Conservation (phyloP, 2,113 vertebrate species). For the Thryonomys swinderianus region DNA sequence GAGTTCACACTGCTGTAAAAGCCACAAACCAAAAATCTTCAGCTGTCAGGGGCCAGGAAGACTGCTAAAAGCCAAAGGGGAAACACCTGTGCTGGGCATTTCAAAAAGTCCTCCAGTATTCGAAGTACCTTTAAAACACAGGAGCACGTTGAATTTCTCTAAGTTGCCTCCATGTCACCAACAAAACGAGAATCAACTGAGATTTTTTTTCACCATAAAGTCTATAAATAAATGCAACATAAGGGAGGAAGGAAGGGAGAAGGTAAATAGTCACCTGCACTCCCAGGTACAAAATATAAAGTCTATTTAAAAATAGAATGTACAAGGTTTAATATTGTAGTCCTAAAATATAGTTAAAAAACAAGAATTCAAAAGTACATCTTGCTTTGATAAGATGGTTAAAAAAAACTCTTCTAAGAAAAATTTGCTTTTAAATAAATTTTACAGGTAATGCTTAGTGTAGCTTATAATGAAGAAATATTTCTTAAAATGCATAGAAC, state of each 20-base stretch:
- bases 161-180: neutral
- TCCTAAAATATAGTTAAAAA: neutral
- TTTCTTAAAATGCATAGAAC: neutral
- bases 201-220: neutral
- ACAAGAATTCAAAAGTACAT: neutral
- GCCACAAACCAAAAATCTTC: neutral
- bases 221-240: neutral
- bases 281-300: neutral
- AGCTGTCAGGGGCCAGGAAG: neutral
- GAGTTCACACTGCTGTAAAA: neutral
- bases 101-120: neutral
- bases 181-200: neutral
- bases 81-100: neutral
- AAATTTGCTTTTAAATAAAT: neutral
- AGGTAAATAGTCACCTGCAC: neutral
- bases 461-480: neutral
- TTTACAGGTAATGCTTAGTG: neutral
- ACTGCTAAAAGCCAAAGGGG: neutral
- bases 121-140: conserved; percentile 21
- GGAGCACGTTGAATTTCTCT: neutral
- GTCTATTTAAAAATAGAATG: conserved; percentile 10
- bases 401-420: neutral
- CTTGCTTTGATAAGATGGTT: neutral
- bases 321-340: neutral
- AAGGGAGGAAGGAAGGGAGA: neutral